phyloP scores from a whole-genome alignment of 2,888 invertebrate species.

The Hirtodrosophila cameraria region DNA sequence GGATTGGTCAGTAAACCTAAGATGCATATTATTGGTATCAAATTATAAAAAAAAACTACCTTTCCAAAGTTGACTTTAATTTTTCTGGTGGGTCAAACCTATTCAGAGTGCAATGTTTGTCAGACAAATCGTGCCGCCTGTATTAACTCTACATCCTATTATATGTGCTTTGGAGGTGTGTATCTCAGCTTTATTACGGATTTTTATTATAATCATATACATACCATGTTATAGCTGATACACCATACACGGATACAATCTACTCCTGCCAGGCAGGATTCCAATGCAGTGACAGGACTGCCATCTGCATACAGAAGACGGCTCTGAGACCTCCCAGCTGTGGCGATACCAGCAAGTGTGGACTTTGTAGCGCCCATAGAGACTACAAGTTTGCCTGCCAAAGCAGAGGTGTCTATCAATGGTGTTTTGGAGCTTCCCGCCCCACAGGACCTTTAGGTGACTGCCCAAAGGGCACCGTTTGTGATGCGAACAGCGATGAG shows the following conservation, averaged over 20 bases:
- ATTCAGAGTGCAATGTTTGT: conserved; percentile 76
- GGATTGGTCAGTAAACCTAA: conserved; percentile 21
- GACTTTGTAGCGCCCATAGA: conserved; percentile 78
- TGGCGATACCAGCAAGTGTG: conserved; percentile 80
- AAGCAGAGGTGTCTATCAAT: conserved; percentile 74
- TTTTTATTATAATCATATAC: not conserved
- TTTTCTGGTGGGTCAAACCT: conserved; percentile 17
- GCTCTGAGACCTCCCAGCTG: conserved; percentile 74
- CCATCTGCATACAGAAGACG: conserved; percentile 78
- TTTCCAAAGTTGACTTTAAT: conserved; percentile 33
- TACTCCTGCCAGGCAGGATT: conserved; percentile 78
- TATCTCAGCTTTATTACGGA: not conserved
- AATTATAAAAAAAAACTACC: not conserved
- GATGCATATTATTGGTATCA: not conserved
- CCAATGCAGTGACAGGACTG: conserved; percentile 72
- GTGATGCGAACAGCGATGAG: conserved; percentile 69
- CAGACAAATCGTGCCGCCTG: conserved; percentile 80
- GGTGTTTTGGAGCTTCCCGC: conserved; percentile 79
- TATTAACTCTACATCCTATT: conserved; percentile 80
- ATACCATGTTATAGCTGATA: conserved; percentile 45
- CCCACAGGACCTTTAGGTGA: conserved; percentile 71
- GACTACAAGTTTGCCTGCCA: conserved; percentile 79
- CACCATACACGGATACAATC: conserved; percentile 64
- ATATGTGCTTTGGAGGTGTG: conserved; percentile 79
- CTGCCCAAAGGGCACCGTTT: conserved; percentile 73